A percentile compares a stretch with the other conserved stretches of the same genome.
Conservation (phyloP, 2,113 vertebrate species). For the Cricetomys ansorgei region DNA sequence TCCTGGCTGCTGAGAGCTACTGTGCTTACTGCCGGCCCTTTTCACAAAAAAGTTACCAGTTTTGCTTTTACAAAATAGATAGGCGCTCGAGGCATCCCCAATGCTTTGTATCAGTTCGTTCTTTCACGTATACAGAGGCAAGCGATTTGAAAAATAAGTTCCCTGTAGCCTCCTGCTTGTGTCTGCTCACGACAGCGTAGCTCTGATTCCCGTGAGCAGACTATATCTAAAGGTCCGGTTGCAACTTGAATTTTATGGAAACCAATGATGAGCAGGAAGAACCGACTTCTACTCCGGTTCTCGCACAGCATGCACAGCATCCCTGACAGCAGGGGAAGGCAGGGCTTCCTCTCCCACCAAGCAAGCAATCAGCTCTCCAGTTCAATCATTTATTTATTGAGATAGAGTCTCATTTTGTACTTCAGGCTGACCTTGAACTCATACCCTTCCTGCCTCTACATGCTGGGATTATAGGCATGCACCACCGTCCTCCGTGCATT, state of each 20-base stretch:
- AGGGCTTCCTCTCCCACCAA: too few species aligned
- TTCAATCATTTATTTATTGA: neutral
- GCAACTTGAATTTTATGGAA: constrained; percentile 2
- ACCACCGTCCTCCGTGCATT: neutral
- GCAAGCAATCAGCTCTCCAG: neutral
- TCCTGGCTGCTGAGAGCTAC: neutral
- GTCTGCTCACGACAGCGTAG: neutral
- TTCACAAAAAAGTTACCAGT: neutral
- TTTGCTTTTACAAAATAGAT: constrained; percentile 13
- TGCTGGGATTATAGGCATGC: neutral
- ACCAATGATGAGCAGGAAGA: neutral
- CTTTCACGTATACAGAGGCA: neutral
- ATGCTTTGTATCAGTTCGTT: neutral
- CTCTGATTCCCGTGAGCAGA: constrained; percentile 6
- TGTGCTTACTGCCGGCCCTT: neutral
- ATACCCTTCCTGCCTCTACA: neutral
- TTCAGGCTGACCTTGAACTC: neutral
- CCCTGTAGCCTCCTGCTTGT: neutral
- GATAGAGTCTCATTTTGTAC: neutral
- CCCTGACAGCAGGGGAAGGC: neutral
- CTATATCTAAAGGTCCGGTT: neutral
- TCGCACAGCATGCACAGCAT: neutral
- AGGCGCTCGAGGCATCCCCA: neutral
- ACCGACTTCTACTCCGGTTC: neutral
- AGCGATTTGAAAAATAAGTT: neutral